Evolutionary conservation across 2,888 invertebrate species (phyloP), one percentile per base, ranked within the genome.

Genomic region (Idaea biselata): DNA sequence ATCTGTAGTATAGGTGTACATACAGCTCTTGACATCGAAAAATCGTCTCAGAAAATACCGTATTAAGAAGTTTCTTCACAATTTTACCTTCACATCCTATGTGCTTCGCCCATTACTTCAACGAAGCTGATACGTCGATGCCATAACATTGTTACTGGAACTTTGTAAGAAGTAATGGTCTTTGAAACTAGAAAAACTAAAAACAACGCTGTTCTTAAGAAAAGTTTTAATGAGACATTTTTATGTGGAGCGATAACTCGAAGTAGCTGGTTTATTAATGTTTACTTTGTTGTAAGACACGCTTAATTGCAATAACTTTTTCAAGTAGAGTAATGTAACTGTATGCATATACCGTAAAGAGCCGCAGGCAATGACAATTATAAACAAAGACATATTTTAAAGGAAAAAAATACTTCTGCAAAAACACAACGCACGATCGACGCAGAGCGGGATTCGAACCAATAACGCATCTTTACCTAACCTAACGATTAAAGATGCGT

Each of bases 91-190:
- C 56, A 56, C 56, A 56, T 56, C 56, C 56, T 56, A 1, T 25
- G 62, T 59, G 58, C 55, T 18, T 18, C 56, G 14, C 55, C 62
- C 63, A 63, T 67, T 65, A 68, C 65, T 60, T 67, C 60, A 60
- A 56, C 58, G 44, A 60, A 60, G 60, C 63, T 60, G 68, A 67
- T 68, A 67, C 68, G 66, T 67, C 64, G 59, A 59, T 62, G 61
- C 60, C 60, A 58, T 68, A 68, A 72, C 70, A 72, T 70, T 61
- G 72, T 75, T 69, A 74, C 63, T 70, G 66, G 71, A 78, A 80
- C 70, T 79, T 79, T 78, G 68, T 78, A 78, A 77, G 77, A 75
- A 75, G 70, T 67, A 64, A 55, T 59, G 61, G 68, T 72, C 73
- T 76, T 73, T 71, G 68, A 67, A 72, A 71, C 73, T 72, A 69